Base-by-base conservation (phyloP, 1,140 invertebrate species). In the Leguminivora glycinivorella region DNA sequence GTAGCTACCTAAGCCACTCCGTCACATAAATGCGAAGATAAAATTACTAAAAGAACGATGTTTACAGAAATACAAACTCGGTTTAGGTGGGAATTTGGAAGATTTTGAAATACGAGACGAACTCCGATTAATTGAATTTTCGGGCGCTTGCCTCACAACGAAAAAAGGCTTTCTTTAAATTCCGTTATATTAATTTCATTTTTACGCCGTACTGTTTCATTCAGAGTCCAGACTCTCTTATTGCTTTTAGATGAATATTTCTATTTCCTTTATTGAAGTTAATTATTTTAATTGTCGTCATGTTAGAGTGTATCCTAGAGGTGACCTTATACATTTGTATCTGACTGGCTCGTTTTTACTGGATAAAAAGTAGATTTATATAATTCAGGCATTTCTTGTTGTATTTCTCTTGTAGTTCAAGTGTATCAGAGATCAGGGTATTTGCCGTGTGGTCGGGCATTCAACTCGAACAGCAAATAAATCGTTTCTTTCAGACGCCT, bases 381-480 rank as follows among this genome's bases (percentile, higher is more conserved):
- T 9, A 38, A 38, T 43, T 43, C 40, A 43, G 40, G 40, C 6
- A 43, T 12, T 26, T 25, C 25, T 25, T 60, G n/a, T 56, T 56
- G 29, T 60, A 60, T 60, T 60, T 60, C 4, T 60, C 25, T 4
- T 60, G 56, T 26, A 60, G 17, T 58, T 58, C 25, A 26, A 26
- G 56, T 58, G 56, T 58, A 14, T 58, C 25, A 43, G n/a, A 43
- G 4, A 14, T 58, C 25, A 43, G n/a, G n/a, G 4, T 43, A 1
- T 10, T 43, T 1, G 14, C 0, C 4, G n/a, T 43, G 0, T 56
- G 69, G 70, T 68, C 73, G 69, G 68, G 31, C 66, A 69, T 67
- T 56, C 69, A 70, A 52, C 58, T 76, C 73, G 69, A 73, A 76
- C 77, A 81, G 79, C 75, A 77, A 78, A 70, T 72, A 73, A 74